A percentile compares a stretch with the other conserved stretches of the same genome.
phyloP scores from a whole-genome alignment of 92 coral and sea anemone species.

The Galaxea fascicularis region DNA sequence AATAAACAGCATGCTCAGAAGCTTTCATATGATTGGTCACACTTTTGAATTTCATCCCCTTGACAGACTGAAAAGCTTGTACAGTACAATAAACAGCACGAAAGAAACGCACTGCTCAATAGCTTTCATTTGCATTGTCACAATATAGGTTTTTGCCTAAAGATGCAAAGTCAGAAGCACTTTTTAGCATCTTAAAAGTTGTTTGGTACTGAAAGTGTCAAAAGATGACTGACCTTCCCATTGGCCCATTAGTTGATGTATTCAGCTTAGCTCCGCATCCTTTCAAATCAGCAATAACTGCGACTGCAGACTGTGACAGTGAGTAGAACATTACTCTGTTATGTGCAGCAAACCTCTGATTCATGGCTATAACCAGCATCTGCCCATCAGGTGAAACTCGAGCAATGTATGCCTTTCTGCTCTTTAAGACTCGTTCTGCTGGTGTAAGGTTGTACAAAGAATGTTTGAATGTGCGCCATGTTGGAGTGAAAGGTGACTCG shows the following conservation, averaged over 20 bases:
- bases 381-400: constrained; percentile 92
- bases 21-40: too few relatives aligned
- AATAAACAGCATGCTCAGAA: too few relatives aligned
- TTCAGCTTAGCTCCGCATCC: constrained; percentile 84
- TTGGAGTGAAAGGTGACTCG: constrained; percentile 70
- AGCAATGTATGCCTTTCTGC: constrained; percentile 78
- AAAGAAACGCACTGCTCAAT: too few relatives aligned
- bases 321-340: constrained; percentile 89
- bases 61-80: too few relatives aligned
- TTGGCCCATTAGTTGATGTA: constrained; percentile 40
- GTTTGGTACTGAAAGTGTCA: neutral
- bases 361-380: constrained; percentile 90
- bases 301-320: constrained; percentile 73
- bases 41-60: too few relatives aligned
- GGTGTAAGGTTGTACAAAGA: constrained; percentile 83
- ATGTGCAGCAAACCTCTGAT: constrained; percentile 89
- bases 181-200: neutral
- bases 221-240: constrained; percentile 77
- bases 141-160: too few relatives aligned
- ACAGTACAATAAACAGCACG: too few relatives aligned
- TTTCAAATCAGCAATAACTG: constrained; percentile 85
- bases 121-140: too few relatives aligned
- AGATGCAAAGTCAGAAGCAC: too few relatives aligned
- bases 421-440: constrained; percentile 81
- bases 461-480: constrained; percentile 82